Evolutionary conservation across 2,888 invertebrate genomes (phyloP).

Genomic region (Nysson spinosus): DNA sequence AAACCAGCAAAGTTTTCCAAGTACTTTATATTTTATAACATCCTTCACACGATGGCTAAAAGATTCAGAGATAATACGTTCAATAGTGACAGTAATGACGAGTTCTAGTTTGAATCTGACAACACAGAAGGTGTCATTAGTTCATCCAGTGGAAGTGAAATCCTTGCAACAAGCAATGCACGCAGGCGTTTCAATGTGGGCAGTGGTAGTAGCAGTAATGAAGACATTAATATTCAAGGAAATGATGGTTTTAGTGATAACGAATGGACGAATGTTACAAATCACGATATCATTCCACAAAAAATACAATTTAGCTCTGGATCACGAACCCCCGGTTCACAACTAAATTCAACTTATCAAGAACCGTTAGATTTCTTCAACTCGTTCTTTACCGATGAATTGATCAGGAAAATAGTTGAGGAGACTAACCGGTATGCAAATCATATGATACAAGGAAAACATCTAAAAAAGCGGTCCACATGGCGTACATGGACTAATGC

Average conservation of each 20-base stretch:
- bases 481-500: constrained; percentile 28
- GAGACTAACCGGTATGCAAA: constrained; percentile 30
- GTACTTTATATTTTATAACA: constrained; percentile 32
- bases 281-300: constrained; percentile 28
- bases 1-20: constrained; percentile 27
- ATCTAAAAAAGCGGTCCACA: constrained; percentile 20
- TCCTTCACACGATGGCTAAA: constrained; percentile 31
- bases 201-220: constrained; percentile 32
- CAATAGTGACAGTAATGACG: constrained; percentile 32
- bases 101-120: constrained; percentile 24
- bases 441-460: constrained; percentile 26
- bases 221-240: constrained; percentile 26
- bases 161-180: constrained; percentile 23
- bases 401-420: constrained; percentile 32
- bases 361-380: constrained; percentile 34
- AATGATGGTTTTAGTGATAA: constrained; percentile 21
- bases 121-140: constrained; percentile 20
- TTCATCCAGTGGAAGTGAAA: constrained; percentile 35
- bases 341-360: constrained; percentile 23
- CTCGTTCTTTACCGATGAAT: constrained; percentile 28
- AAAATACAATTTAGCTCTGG: constrained; percentile 34
- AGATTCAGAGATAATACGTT: constrained; percentile 32
- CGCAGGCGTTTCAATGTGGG: constrained; percentile 25
- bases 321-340: constrained; percentile 34
- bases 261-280: constrained; percentile 33